Evolutionary conservation across 2,797 vertebrate species (phyloP).

Genomic region (Potorous gilbertii): DNA sequence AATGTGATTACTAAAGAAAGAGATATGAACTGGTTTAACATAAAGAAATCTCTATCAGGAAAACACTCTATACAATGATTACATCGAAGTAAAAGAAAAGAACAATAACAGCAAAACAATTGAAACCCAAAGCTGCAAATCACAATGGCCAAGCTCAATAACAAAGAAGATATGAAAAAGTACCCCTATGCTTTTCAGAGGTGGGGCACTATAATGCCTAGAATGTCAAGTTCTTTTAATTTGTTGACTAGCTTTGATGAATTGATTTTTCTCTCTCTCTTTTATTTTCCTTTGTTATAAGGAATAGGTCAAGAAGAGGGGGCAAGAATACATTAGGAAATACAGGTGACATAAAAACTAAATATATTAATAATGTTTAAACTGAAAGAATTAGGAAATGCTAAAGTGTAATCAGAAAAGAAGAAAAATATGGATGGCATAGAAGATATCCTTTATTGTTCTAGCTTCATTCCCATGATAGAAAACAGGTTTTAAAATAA

Average conservation of each 20-base stretch:
- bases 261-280: neutral
- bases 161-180: neutral
- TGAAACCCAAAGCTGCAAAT: neutral
- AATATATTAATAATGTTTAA: neutral
- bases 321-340: neutral
- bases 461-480: conserved; percentile 80
- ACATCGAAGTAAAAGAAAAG: neutral
- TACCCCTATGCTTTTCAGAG: neutral
- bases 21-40: neutral
- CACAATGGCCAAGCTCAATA: neutral
- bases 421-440: conserved; percentile 72
- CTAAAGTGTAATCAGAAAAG: neutral
- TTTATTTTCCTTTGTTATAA: neutral
- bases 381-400: conserved; percentile 10
- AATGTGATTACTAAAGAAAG: neutral
- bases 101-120: neutral
- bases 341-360: neutral
- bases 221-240: neutral
- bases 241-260: neutral
- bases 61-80: neutral
- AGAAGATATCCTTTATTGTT: conserved; percentile 91
- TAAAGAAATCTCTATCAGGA: neutral
- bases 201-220: neutral
- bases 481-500: conserved; percentile 88
- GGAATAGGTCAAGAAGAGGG: neutral